These are phyloP conservation scores for Morpho helenor DNA, from an alignment of 2,888 invertebrate genomes.

Conservation along the genomic window DNA sequence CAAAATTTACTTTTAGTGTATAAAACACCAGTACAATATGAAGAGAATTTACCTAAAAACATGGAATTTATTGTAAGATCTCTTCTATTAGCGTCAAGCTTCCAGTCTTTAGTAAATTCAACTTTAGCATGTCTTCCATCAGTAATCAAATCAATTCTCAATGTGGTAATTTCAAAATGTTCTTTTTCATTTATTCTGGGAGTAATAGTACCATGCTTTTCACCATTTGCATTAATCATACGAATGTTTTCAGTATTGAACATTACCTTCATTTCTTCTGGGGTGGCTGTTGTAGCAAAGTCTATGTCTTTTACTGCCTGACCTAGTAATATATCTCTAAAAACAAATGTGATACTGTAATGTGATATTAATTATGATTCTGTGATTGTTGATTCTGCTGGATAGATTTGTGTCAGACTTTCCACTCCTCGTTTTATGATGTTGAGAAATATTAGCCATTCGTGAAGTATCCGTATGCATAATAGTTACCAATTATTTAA, in stretches of 20 bases:
- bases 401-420: too few species aligned
- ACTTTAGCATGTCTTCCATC: slow-evolving; percentile 98
- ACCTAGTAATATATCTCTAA: slow-evolving; percentile 88
- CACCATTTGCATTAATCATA: slow-evolving; percentile 95
- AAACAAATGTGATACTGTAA: not conserved
- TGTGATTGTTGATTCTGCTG: too few species aligned
- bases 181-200: slow-evolving; percentile 95
- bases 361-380: too few species aligned
- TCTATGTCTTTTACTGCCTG: slow-evolving; percentile 94
- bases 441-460: too few species aligned
- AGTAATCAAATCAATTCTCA: slow-evolving; percentile 93
- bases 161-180: slow-evolving; percentile 96
- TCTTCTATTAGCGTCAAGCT: slow-evolving; percentile 94
- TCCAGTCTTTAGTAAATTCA: slow-evolving; percentile 95
- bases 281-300: slow-evolving; percentile 98
- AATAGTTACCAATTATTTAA: too few species aligned
- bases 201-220: slow-evolving; percentile 97
- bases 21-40: not conserved
- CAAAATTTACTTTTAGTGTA: not conserved
- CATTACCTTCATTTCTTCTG: slow-evolving; percentile 96
- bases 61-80: slow-evolving; percentile 99
- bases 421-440: too few species aligned
- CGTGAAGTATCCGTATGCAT: too few species aligned
- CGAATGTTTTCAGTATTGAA: slow-evolving; percentile 90
- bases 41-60: slow-evolving; percentile 84